Evolutionary conservation across 1,140 invertebrate species (phyloP).

Genomic region (Dufourea novaeangliae): DNA sequence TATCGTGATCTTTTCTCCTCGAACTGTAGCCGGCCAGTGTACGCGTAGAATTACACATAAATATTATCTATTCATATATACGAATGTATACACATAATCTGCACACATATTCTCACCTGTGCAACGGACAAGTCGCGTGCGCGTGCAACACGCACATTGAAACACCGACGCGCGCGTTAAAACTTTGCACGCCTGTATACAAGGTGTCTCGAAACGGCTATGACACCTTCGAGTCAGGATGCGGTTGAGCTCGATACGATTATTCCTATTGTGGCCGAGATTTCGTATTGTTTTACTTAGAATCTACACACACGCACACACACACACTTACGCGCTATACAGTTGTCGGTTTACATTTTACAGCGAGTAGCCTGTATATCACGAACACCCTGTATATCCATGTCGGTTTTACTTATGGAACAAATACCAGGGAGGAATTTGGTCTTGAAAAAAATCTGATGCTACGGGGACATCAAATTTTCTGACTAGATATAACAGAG

Average conservation of each 20-base stretch:
- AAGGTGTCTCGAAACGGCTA: constrained; percentile 31
- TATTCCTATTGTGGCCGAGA: neutral
- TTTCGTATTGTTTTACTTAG: constrained; percentile 3
- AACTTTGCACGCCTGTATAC: constrained; percentile 12
- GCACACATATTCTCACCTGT: neutral
- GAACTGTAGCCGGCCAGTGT: constrained; percentile 3
- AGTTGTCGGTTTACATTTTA: neutral
- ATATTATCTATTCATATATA: constrained; percentile 19
- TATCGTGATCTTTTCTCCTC: constrained; percentile 34
- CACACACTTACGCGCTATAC: constrained; percentile 35
- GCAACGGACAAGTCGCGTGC: constrained; percentile 20
- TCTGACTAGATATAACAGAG: no score
- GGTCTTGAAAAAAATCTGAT: no score
- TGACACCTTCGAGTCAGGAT: constrained; percentile 19
- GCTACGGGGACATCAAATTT: no score
- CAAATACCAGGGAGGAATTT: no score
- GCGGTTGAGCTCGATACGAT: constrained; percentile 28
- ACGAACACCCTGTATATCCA: neutral
- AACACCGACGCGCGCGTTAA: neutral
- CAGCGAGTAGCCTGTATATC: neutral
- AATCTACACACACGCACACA: constrained; percentile 28
- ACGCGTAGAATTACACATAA: constrained; percentile 8
- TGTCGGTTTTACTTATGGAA: no score
- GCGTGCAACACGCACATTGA: constrained; percentile 11
- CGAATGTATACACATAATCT: constrained; percentile 34